Percentiles rank a stretch among this genome's conserved stretches.
Evolutionary conservation across 2,888 invertebrate species (phyloP).

Genomic region (Agapostemon virescens): DNA sequence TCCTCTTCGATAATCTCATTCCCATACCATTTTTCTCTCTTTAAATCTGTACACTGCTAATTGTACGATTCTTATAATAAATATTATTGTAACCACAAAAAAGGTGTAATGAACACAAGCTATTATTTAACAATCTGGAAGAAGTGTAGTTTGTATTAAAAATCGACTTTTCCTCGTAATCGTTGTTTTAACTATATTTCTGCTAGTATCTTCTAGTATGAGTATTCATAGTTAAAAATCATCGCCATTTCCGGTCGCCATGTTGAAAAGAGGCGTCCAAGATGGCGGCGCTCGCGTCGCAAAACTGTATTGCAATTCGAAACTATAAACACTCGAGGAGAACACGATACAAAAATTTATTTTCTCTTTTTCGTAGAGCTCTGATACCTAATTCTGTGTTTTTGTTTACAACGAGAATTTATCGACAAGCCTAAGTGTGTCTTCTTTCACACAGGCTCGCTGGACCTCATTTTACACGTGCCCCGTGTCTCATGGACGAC

Average conservation of each 20-base stretch:
- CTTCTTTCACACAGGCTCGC: not conserved
- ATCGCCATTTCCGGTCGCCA: not conserved
- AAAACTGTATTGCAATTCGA: not conserved
- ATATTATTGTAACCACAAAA: no score
- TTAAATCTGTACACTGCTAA: no score
- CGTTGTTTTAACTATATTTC: not conserved
- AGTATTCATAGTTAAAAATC: not conserved
- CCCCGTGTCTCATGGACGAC: conserved; percentile 7
- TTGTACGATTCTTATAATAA: no score
- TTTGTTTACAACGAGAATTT: not conserved
- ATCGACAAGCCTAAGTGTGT: not conserved
- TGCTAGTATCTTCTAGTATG: not conserved
- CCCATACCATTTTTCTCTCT: no score
- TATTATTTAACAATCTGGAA: conserved; percentile 5
- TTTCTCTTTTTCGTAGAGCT: not conserved
- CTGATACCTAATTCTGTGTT: not conserved
- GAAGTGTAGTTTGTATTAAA: not conserved
- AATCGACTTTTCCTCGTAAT: not conserved
- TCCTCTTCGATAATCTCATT: no score
- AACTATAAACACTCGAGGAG: conserved; percentile 2
- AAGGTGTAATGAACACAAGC: not conserved
- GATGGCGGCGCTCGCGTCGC: not conserved
- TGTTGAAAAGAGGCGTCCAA: conserved; percentile 1
- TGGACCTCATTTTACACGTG: not conserved
- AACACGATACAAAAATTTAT: not conserved